Base-by-base conservation (phyloP, 2,113 vertebrate species). In the Amazona vittata region DNA sequence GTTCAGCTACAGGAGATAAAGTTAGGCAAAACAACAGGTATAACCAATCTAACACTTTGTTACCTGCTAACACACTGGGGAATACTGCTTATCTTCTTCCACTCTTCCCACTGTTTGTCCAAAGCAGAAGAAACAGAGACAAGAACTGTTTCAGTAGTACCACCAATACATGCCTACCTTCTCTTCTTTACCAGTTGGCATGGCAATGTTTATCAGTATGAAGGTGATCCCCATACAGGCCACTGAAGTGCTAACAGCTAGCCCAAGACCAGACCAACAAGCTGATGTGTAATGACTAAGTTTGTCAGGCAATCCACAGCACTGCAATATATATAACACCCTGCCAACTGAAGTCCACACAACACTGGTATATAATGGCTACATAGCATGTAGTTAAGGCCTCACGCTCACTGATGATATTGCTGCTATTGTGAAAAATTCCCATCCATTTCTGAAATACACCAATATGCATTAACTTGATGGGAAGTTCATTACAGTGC, bases 391-490 rank as follows among this genome's bases (percentile, higher is more conserved):
- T 9, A 68, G 20, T 28, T 78, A 79, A 60, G 50, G 17, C 26
- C 39, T 74, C 29, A 1, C 12, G 28, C 16, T 67, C 8, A 0
- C 29, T 67, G 37, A 33, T 10, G 7, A 62, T 25, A 12, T 43
- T 83, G 64, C n/a, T 49, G n/a, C 31, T 55, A 20, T 3, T 24
- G n/a, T 0, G 0, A 2, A 4, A 13, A 81, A 86, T 26, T 74
- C 68, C 19, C 28, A 77, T 33, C 28, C 10, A 6, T 28, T 39
- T 81, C 31, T 74, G 3, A 67, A 13, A 53, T 4, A 41, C 3
- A 28, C 26, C 25, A 70, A 64, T 3, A 67, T 9, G 35, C 26
- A 44, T 25, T 26, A 73, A 63, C 29, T 76, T 64, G 41, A 39
- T 1, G 11, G 62, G 37, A 29, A 93, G 50, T 41, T 70, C 62